phyloP scores from a whole-genome alignment of 1,140 invertebrate genomes.

The Saccostrea echinata region DNA sequence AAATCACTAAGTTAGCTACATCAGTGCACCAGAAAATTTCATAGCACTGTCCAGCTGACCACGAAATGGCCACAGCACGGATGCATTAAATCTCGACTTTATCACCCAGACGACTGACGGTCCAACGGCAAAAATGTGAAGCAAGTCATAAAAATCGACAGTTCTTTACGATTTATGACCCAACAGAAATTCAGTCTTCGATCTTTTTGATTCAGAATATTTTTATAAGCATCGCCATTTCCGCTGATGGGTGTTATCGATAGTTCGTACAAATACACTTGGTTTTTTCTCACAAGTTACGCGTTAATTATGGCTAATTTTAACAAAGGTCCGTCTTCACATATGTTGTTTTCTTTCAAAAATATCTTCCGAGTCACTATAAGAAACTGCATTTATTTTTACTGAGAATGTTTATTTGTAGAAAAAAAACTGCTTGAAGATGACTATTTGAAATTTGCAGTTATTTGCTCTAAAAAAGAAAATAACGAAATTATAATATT shows the following conservation, averaged over 20 bases:
- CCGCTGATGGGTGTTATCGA: neutral
- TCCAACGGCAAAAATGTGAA: conserved; percentile 34
- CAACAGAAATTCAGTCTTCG: conserved; percentile 1
- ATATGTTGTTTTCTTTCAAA: neutral
- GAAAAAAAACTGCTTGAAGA: no score
- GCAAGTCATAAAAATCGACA: conserved; percentile 28
- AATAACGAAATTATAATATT: neutral
- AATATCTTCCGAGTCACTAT: neutral
- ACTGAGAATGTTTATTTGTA: no score
- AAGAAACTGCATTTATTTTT: no score
- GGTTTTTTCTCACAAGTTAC: conserved; percentile 12
- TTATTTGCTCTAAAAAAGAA: no score
- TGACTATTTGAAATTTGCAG: no score
- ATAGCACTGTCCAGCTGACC: conserved; percentile 29
- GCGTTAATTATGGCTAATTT: neutral
- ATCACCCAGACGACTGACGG: conserved; percentile 10
- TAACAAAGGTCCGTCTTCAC: neutral
- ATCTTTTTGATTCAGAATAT: conserved; percentile 27
- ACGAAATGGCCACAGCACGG: conserved; percentile 14
- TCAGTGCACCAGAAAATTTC: conserved; percentile 30
- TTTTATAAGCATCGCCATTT: neutral
- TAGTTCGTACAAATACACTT: neutral
- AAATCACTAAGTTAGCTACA: conserved; percentile 29
- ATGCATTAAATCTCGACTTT: conserved; percentile 28
- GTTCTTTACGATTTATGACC: conserved; percentile 24